Conservation (phyloP, 2,113 vertebrate species). For the Motacilla alba region DNA sequence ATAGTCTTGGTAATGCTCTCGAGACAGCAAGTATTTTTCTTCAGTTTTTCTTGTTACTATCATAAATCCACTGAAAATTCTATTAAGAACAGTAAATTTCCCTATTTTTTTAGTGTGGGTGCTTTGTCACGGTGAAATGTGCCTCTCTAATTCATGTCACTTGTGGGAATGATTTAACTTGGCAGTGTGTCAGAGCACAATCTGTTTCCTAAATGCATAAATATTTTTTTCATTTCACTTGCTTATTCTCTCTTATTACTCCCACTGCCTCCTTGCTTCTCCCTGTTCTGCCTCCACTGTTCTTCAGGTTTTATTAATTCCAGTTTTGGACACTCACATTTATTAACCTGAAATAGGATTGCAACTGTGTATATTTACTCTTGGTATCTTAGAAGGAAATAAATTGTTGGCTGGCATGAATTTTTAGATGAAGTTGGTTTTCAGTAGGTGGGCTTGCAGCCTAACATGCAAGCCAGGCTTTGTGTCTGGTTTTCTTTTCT, state of each 20-base stretch:
- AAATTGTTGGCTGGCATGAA: background rate
- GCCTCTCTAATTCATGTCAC: background rate
- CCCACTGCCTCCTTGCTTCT: background rate
- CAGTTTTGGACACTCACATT: background rate
- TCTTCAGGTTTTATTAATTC: background rate
- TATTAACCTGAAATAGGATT: background rate
- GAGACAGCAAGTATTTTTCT: background rate
- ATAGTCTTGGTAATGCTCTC: background rate
- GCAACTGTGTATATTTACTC: background rate
- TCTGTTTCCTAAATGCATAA: slow-evolving; percentile 51
- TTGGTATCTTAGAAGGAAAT: background rate
- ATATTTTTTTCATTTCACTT: slow-evolving; percentile 28
- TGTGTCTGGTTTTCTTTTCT: background rate
- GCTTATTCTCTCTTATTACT: slow-evolving; percentile 8
- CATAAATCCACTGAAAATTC: background rate
- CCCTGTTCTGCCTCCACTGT: background rate
- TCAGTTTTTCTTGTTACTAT: background rate
- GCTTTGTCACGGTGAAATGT: slow-evolving; percentile 9
- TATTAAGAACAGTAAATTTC: background rate
- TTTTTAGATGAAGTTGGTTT: background rate
- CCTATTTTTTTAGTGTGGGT: background rate
- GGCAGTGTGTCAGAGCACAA: slow-evolving; percentile 30
- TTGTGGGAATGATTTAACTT: slow-evolving; percentile 35
- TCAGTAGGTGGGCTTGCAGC: background rate
- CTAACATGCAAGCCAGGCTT: background rate